phyloP scores from a whole-genome alignment of 2,888 invertebrate species.

The Ecliptopera silaceata region DNA sequence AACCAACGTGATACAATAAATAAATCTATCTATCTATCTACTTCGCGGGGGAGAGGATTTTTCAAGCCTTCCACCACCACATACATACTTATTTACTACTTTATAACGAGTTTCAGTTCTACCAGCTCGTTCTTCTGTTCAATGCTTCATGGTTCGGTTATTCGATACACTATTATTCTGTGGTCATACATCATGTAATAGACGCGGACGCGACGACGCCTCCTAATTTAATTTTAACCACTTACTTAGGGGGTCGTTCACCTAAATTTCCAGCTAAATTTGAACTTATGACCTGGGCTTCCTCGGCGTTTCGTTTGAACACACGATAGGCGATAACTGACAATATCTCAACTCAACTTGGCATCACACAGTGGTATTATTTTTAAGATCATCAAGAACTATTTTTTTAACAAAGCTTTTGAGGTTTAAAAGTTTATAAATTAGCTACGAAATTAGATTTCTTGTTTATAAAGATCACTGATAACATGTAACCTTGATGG shows the following conservation, averaged over 20 bases:
- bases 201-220: constrained; percentile 41
- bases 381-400: too few relatives aligned
- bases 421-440: too few relatives aligned
- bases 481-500: too few relatives aligned
- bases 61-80: too few relatives aligned
- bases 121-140: neutral
- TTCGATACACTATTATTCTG: constrained; percentile 13
- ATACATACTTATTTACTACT: too few relatives aligned
- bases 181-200: constrained; percentile 32
- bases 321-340: constrained; percentile 1
- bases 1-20: too few relatives aligned
- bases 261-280: constrained; percentile 51
- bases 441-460: too few relatives aligned
- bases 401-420: too few relatives aligned
- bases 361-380: too few relatives aligned
- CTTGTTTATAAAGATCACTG: too few relatives aligned
- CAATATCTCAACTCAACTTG: constrained; percentile 7
- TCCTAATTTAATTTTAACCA: constrained; percentile 52
- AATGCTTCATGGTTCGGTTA: neutral
- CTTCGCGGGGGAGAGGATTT: too few relatives aligned
- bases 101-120: constrained; percentile 10
- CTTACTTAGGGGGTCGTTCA: constrained; percentile 44
- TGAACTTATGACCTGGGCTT: constrained; percentile 60
- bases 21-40: too few relatives aligned
- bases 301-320: constrained; percentile 43